A percentile compares a stretch with the other conserved stretches of the same genome.
Conservation (phyloP, 2,888 invertebrate genomes). For the Esperia sulphurella region DNA sequence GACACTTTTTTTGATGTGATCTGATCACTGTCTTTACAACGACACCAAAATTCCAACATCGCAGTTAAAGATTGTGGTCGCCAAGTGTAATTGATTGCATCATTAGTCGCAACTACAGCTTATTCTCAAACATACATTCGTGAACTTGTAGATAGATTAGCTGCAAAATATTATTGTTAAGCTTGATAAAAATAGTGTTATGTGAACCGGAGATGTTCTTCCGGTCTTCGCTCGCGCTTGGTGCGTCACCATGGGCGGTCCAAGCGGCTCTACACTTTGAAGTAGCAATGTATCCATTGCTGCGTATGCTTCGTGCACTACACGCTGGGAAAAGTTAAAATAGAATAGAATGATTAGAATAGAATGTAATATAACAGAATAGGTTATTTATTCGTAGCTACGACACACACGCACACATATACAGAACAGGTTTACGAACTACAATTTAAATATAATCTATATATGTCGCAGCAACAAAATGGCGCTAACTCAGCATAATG, state of each 20-base stretch:
- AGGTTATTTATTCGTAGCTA: no score
- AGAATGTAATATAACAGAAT: no score
- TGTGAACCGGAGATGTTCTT: not conserved
- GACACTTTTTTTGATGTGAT: not conserved
- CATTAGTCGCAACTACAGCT: not conserved
- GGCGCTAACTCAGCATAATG: no score
- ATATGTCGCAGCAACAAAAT: no score
- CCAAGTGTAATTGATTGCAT: not conserved
- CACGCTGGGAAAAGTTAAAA: slow-evolving; percentile 39
- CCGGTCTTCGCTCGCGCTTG: not conserved
- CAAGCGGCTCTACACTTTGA: slow-evolving; percentile 34
- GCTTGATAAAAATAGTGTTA: not conserved
- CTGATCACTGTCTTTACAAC: not conserved
- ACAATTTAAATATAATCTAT: no score
- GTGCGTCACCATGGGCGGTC: slow-evolving; percentile 21
- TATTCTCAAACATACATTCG: not conserved
- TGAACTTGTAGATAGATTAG: not conserved
- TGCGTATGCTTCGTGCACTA: slow-evolving; percentile 64
- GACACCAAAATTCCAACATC: not conserved
- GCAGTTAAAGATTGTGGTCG: not conserved
- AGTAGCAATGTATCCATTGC: slow-evolving; percentile 62
- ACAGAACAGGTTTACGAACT: no score
- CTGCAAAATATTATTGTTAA: not conserved
- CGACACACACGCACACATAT: no score
- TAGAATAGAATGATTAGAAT: no score